Evolutionary conservation across 2,797 vertebrate species (phyloP).

Genomic region (Eurystomus glaucurus): DNA sequence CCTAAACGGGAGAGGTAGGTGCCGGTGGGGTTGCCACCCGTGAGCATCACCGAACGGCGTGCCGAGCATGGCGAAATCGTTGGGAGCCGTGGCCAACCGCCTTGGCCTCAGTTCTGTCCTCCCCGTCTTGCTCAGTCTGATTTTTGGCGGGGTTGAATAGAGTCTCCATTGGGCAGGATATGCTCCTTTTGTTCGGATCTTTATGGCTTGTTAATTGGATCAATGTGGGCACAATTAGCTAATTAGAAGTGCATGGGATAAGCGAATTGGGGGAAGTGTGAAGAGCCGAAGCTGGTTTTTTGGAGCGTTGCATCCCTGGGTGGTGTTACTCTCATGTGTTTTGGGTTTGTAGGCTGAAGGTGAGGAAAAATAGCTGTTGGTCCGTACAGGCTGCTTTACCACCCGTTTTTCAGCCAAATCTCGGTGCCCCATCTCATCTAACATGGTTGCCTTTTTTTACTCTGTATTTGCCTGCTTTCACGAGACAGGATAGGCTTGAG

Average conservation of each 20-base stretch:
- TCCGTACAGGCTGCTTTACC: neutral
- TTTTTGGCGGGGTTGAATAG: constrained; percentile 24
- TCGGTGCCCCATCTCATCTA: neutral
- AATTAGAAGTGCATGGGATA: constrained; percentile 51
- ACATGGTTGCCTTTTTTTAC: neutral
- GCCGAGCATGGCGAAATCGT: neutral
- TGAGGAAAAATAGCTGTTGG: neutral
- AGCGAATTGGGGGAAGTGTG: neutral
- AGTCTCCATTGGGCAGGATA: neutral
- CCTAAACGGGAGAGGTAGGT: constrained; percentile 95
- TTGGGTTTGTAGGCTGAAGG: neutral
- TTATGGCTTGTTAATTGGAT: constrained; percentile 55
- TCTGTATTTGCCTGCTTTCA: neutral
- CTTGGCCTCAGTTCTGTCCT: constrained; percentile 33
- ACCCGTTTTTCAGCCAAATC: neutral
- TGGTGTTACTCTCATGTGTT: neutral
- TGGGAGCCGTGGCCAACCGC: neutral
- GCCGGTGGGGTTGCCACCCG: neutral
- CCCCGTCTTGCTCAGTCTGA: neutral
- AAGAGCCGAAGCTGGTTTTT: neutral
- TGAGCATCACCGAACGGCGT: rapidly evolving
- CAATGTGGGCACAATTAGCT: constrained; percentile 49
- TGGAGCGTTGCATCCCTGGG: neutral
- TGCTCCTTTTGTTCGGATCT: constrained; percentile 27
- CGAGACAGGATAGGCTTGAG: neutral